phyloP scores from a whole-genome alignment of 2,113 vertebrate genomes.

The Odontesthes bonariensis region DNA sequence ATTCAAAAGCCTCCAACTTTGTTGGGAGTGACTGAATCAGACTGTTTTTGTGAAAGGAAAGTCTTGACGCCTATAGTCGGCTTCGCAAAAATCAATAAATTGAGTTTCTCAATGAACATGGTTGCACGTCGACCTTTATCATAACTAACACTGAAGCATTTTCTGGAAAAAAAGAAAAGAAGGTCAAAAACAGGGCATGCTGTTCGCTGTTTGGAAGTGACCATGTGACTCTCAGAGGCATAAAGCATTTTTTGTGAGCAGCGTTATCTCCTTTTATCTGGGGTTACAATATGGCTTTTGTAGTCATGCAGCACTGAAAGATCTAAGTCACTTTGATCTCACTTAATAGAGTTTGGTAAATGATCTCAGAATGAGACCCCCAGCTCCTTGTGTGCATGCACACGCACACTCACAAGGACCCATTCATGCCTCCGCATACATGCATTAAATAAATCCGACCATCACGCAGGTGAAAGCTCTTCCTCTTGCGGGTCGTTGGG shows the following conservation, averaged over 20 bases:
- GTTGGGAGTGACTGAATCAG: not conserved
- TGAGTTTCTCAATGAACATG: not conserved
- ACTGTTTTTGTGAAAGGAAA: not conserved
- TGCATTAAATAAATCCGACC: constrained; percentile 38
- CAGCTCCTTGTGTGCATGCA: constrained; percentile 28
- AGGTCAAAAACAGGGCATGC: constrained; percentile 63
- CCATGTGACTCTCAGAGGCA: constrained; percentile 79
- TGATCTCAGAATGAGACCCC: constrained; percentile 79
- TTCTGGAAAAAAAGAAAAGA: constrained; percentile 34
- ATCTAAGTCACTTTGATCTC: constrained; percentile 85
- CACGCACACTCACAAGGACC: constrained; percentile 39
- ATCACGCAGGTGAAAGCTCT: constrained; percentile 69
- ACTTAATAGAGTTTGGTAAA: constrained; percentile 85
- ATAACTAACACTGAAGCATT: constrained; percentile 43
- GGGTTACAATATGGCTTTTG: constrained; percentile 84
- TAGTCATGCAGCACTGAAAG: constrained; percentile 76
- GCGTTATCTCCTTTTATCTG: constrained; percentile 73
- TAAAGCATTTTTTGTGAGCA: constrained; percentile 80
- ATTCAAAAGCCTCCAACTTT: not conserved
- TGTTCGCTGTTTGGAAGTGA: constrained; percentile 67
- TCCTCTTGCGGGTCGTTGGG: constrained; percentile 61
- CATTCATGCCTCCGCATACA: constrained; percentile 54
- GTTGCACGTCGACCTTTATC: constrained; percentile 11
- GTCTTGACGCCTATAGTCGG: constrained; percentile 10
- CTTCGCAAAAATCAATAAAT: constrained; percentile 33